Conservation (phyloP, 2,888 invertebrate genomes). For the Sclerodermus sp. region DNA sequence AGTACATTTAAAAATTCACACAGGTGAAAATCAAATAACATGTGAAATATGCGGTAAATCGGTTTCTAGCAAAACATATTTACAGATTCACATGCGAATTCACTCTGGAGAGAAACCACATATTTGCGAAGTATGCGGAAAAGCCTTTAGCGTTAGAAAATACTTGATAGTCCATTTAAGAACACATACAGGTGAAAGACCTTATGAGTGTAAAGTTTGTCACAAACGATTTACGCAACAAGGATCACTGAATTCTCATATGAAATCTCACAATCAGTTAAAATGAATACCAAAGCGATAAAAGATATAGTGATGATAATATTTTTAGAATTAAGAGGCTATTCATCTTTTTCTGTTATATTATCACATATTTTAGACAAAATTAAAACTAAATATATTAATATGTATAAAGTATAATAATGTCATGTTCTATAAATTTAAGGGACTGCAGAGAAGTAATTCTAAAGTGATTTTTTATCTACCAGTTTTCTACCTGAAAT, state of each 20-base stretch:
- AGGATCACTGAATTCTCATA: conserved; percentile 50
- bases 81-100: conserved; percentile 45
- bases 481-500: no score
- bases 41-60: conserved; percentile 56
- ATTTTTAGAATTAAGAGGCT: no score
- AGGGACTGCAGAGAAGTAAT: no score
- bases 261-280: conserved; percentile 37
- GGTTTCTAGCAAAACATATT: conserved; percentile 48
- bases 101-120: conserved; percentile 46
- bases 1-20: conserved; percentile 57
- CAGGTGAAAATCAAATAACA: conserved; percentile 53
- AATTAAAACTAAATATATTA: background rate
- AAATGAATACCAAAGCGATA: conserved; percentile 35
- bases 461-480: no score
- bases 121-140: conserved; percentile 46
- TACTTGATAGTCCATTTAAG: conserved; percentile 46
- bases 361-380: no score
- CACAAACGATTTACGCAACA: conserved; percentile 53
- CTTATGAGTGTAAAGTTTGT: conserved; percentile 51
- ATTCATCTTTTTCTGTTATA: no score
- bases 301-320: no score
- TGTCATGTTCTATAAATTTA: background rate
- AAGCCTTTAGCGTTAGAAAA: conserved; percentile 44
- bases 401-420: background rate
- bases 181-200: conserved; percentile 48